A percentile compares a stretch with the other conserved stretches of the same genome.
Conservation (phyloP, 2,113 vertebrate genomes). For the Xyliphius kryptos region DNA sequence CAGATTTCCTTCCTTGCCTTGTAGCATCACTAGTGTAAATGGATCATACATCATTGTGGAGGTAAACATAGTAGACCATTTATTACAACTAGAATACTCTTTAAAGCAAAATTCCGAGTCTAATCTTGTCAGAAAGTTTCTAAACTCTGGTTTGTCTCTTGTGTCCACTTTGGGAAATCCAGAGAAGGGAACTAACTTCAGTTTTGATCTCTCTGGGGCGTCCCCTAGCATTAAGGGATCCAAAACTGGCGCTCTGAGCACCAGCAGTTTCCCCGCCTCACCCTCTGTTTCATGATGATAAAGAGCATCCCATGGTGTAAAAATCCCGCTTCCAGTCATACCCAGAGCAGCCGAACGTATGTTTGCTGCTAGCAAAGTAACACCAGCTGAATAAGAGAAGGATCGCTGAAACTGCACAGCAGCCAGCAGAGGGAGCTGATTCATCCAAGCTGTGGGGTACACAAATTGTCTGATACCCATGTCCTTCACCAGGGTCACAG, state of each 20-base stretch:
- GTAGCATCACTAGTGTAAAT: slow-evolving; percentile 72
- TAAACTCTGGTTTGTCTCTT: not conserved
- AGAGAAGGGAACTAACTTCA: slow-evolving; percentile 25
- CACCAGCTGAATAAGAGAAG: slow-evolving; percentile 70
- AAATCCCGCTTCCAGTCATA: slow-evolving; percentile 91
- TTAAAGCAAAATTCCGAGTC: slow-evolving; percentile 23
- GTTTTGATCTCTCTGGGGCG: not conserved
- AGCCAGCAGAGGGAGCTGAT: slow-evolving; percentile 83
- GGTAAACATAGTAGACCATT: slow-evolving; percentile 51
- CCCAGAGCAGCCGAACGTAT: slow-evolving; percentile 68
- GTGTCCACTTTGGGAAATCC: not conserved
- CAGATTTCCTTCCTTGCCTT: slow-evolving; percentile 55
- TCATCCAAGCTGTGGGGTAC: slow-evolving; percentile 92
- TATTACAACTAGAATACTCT: slow-evolving; percentile 13
- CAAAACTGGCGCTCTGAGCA: slow-evolving; percentile 68
- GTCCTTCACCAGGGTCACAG: slow-evolving; percentile 63
- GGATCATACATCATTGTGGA: slow-evolving; percentile 86
- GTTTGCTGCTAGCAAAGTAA: slow-evolving; percentile 81
- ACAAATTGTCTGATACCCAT: slow-evolving; percentile 73
- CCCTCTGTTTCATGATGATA: slow-evolving; percentile 70
- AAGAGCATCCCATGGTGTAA: slow-evolving; percentile 70
- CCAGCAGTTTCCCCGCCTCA: slow-evolving; percentile 67
- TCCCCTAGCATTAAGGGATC: slow-evolving; percentile 11
- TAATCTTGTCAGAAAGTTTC: no score
- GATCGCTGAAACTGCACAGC: slow-evolving; percentile 80